Base-by-base conservation (phyloP, 2,888 invertebrate species). In the Eucera pruinosa region DNA sequence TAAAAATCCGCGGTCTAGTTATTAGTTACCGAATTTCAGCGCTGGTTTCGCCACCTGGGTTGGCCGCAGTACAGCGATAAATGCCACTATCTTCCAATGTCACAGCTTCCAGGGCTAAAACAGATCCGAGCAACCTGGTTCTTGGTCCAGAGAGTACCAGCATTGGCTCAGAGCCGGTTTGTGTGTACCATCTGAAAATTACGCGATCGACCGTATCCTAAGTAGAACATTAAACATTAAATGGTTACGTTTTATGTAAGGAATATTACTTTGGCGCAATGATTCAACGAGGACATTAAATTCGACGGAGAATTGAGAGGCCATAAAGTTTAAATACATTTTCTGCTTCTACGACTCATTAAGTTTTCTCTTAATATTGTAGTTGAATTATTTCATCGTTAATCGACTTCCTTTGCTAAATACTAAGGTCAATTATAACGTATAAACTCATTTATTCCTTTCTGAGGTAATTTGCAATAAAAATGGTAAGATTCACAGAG, bases 71-170 rank as follows among this genome's bases (percentile, higher is more conserved):
- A 90, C 96, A 96, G 74, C 95, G 94, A 90, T 96, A 96, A 50
- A 94, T 92, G 4, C 96, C 96, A 39, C 94, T 94, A 90, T 96
- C 96, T 88, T 95, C 95, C 18, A 94, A 93, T 1, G 95, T 95
- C 13, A 95, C 95, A 6, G 95, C 95, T 91, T 96, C 96, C 74
- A 96, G 94, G 9, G 95, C 95, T 55, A 96, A 89, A 30, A 96
- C 95, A 0, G 96, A 95, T 0, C 96, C 96, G 0, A 95, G 93
- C 55, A 96, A 93, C 27, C 95, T 93, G 33, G 95, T 94, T 73
- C 95, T 93, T 0, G 95, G 95, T 3, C 95, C 95, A 36, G 95
- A 94, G 11, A 94, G 92, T 11, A 95, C 94, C 45, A 95, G 93
- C 88, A 94, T 93, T 1, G 95, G 95, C 70, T 96, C 95, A 23